Conservation (phyloP, 2,888 invertebrate genomes). For the Dromius quadrimaculatus region DNA sequence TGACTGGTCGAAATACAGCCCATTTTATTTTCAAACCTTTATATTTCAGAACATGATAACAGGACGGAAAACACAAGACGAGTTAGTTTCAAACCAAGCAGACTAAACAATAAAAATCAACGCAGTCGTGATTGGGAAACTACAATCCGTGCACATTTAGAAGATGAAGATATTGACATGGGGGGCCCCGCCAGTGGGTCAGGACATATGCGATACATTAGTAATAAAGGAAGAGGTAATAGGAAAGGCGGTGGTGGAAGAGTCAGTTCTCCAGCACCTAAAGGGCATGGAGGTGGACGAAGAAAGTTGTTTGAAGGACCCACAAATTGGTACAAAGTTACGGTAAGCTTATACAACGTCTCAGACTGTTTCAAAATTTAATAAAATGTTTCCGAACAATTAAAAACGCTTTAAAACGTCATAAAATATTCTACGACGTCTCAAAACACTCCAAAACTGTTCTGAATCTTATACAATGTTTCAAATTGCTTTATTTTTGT, state of each 20-base stretch:
- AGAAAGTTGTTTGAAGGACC: conserved; percentile 69
- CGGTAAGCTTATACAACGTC: too few relatives aligned
- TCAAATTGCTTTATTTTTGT: too few relatives aligned
- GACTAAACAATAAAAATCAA: conserved; percentile 60
- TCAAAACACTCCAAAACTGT: too few relatives aligned
- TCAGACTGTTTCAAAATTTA: too few relatives aligned
- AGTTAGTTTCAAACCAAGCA: conserved; percentile 70
- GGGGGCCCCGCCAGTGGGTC: conserved; percentile 64
- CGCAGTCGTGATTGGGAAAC: conserved; percentile 67
- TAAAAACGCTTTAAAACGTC: too few relatives aligned
- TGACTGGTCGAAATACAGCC: too few relatives aligned
- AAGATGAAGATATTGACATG: conserved; percentile 77
- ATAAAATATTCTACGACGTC: too few relatives aligned
- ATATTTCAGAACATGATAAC: conserved; percentile 40
- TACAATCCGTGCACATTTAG: conserved; percentile 67
- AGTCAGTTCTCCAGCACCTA: conserved; percentile 68
- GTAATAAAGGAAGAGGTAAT: conserved; percentile 44
- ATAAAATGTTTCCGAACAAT: too few relatives aligned
- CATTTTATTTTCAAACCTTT: too few relatives aligned
- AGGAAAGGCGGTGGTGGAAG: conserved; percentile 63
- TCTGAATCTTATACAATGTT: too few relatives aligned
- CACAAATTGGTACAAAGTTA: conserved; percentile 80
- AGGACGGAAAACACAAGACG: conserved; percentile 65
- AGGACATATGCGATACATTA: conserved; percentile 57
- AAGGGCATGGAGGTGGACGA: conserved; percentile 59